Evolutionary conservation across 1,140 invertebrate genomes (phyloP).

Genomic region (Metopolophium dirhodum): DNA sequence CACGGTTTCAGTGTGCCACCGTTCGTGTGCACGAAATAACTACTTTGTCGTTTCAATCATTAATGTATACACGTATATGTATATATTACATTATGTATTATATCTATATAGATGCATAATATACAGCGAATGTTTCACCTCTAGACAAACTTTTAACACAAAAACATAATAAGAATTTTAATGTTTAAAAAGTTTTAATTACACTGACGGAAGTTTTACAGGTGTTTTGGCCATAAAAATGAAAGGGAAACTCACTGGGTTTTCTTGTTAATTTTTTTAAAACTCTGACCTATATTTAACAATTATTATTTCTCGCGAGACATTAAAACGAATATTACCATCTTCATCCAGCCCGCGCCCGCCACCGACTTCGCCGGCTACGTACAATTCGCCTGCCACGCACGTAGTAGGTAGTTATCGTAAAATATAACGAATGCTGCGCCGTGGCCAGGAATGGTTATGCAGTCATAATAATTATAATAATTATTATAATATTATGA

Average conservation of each 20-base stretch:
- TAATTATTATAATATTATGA: no score
- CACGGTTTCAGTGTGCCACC: neutral
- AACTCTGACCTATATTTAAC: conserved; percentile 43
- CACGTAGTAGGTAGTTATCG: neutral
- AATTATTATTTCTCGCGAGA: conserved; percentile 26
- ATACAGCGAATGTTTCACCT: conserved; percentile 11
- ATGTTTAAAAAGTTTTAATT: conserved; percentile 55
- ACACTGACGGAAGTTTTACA: conserved; percentile 50
- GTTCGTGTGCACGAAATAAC: conserved; percentile 24
- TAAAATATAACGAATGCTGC: neutral
- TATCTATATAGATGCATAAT: neutral
- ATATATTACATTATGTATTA: neutral
- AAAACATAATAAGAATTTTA: conserved; percentile 46
- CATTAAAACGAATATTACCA: conserved; percentile 27
- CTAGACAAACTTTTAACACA: conserved; percentile 32
- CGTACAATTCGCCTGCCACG: neutral
- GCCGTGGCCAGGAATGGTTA: neutral
- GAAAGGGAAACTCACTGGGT: neutral
- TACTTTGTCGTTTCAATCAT: neutral
- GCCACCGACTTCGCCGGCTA: neutral
- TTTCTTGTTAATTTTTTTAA: conserved; percentile 39
- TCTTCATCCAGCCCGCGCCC: no score
- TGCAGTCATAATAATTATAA: neutral
- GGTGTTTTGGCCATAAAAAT: conserved; percentile 52
- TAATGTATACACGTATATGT: neutral